Percentiles rank a stretch among this genome's conserved stretches.
phyloP scores from a whole-genome alignment of 2,113 vertebrate species.

The Periophthalmodon schlosseri region DNA sequence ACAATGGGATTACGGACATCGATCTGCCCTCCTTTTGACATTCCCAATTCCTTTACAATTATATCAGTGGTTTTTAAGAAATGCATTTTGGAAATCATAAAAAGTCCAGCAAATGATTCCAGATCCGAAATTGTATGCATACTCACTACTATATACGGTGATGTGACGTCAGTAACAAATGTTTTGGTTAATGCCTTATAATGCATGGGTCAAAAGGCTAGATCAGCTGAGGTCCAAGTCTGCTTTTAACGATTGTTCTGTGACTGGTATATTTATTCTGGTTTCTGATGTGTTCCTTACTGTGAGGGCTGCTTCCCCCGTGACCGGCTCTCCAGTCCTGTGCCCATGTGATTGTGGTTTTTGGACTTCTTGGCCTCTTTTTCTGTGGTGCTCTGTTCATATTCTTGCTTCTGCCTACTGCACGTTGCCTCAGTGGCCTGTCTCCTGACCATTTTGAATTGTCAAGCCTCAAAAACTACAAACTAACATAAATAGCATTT shows the following conservation, averaged over 20 bases:
- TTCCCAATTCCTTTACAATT: slow-evolving; percentile 62
- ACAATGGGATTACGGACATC: slow-evolving; percentile 75
- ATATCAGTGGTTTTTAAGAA: slow-evolving; percentile 47
- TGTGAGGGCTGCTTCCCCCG: slow-evolving; percentile 29
- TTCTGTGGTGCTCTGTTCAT: slow-evolving; percentile 63
- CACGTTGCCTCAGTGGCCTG: slow-evolving; percentile 45
- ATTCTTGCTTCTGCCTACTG: slow-evolving; percentile 45
- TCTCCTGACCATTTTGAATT: slow-evolving; percentile 41
- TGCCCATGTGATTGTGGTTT: slow-evolving; percentile 59
- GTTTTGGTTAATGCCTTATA: slow-evolving; percentile 77
- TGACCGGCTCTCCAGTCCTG: slow-evolving; percentile 33
- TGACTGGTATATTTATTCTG: slow-evolving; percentile 80
- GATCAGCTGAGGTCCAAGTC: slow-evolving; percentile 61
- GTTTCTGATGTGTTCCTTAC: slow-evolving; percentile 57
- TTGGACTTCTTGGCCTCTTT: slow-evolving; percentile 37
- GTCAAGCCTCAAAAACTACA: slow-evolving; percentile 26
- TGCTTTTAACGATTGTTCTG: slow-evolving; percentile 72
- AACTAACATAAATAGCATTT: slow-evolving; percentile 13
- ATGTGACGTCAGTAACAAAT: slow-evolving; percentile 74
- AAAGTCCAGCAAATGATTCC: slow-evolving; percentile 42
- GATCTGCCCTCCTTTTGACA: slow-evolving; percentile 55
- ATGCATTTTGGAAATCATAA: slow-evolving; percentile 30
- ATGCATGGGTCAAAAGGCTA: slow-evolving; percentile 74
- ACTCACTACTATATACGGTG: slow-evolving; percentile 67
- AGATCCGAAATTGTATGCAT: slow-evolving; percentile 70